Conservation (phyloP, 2,113 vertebrate species). For the Neogobius melanostomus region DNA sequence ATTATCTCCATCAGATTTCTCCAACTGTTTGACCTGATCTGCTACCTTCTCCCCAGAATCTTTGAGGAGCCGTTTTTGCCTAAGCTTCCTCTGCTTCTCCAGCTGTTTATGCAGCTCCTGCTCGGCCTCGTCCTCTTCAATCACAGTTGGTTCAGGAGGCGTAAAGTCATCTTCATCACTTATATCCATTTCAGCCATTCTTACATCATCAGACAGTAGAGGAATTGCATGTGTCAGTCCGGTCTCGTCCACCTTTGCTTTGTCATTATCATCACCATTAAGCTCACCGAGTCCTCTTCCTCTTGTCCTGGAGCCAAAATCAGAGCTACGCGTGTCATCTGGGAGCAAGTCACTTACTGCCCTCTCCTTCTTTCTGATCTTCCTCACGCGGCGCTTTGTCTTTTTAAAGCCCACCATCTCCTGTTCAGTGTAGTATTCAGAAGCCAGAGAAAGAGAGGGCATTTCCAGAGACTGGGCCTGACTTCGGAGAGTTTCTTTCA, state of each 20-base stretch:
- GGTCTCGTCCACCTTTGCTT: conserved; percentile 15
- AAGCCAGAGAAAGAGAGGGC: conserved; percentile 76
- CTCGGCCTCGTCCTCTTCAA: conserved; percentile 89
- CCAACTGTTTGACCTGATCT: conserved; percentile 50
- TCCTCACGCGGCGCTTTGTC: conserved; percentile 83
- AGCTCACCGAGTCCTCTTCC: conserved; percentile 72
- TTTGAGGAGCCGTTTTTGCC: conserved; percentile 81
- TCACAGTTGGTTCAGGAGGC: conserved; percentile 50
- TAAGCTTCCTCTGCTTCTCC: conserved; percentile 85
- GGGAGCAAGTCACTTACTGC: conserved; percentile 53
- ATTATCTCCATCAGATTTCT: conserved; percentile 43
- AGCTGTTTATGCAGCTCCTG: conserved; percentile 89
- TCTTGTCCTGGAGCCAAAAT: conserved; percentile 87
- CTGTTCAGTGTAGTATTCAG: conserved; percentile 85
- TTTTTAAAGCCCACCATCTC: conserved; percentile 91
- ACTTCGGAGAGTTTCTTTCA: conserved; percentile 78
- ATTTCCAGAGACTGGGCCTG: conserved; percentile 84
- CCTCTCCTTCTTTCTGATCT: conserved; percentile 86
- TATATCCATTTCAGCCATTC: conserved; percentile 88
- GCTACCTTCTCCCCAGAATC: conserved; percentile 82
- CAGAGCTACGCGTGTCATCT: conserved; percentile 74
- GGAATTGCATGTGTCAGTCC: background rate
- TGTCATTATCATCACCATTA: conserved; percentile 14
- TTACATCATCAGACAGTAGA: conserved; percentile 79
- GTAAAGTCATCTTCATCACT: conserved; percentile 79